phyloP scores from a whole-genome alignment of 2,113 vertebrate species.

The Micromys minutus region DNA sequence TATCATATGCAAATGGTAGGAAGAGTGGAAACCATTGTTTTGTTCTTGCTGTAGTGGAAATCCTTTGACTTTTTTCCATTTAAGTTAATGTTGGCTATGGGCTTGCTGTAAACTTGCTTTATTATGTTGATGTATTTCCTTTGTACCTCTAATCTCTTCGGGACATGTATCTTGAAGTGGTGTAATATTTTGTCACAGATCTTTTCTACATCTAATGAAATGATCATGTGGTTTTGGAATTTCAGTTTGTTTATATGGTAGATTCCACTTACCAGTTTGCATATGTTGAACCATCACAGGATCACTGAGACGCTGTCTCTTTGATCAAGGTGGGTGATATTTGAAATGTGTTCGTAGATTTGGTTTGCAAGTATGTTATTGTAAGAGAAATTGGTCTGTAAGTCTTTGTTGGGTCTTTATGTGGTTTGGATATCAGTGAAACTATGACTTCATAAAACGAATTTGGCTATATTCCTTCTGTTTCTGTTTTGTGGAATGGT shows the following conservation, averaged over 20 bases:
- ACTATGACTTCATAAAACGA: background rate
- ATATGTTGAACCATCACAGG: background rate
- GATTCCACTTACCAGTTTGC: background rate
- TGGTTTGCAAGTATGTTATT: background rate
- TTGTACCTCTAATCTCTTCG: background rate
- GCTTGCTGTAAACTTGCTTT: background rate
- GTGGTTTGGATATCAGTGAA: background rate
- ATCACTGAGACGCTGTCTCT: background rate
- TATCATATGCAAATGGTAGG: background rate
- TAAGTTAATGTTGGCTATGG: background rate
- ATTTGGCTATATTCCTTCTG: background rate
- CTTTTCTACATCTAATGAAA: background rate
- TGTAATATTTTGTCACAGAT: background rate
- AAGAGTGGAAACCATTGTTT: background rate
- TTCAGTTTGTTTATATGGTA: background rate
- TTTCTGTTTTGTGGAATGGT: background rate
- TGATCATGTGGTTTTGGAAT: background rate
- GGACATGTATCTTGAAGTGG: background rate
- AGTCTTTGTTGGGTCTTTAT: background rate
- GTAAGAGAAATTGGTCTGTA: background rate
- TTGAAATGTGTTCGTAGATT: background rate
- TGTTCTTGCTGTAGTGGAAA: background rate
- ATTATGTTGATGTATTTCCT: background rate
- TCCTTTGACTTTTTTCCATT: background rate
- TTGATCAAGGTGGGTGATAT: background rate